Evolutionary conservation across 2,797 vertebrate genomes (phyloP).

Genomic region (Delichon dasypus): DNA sequence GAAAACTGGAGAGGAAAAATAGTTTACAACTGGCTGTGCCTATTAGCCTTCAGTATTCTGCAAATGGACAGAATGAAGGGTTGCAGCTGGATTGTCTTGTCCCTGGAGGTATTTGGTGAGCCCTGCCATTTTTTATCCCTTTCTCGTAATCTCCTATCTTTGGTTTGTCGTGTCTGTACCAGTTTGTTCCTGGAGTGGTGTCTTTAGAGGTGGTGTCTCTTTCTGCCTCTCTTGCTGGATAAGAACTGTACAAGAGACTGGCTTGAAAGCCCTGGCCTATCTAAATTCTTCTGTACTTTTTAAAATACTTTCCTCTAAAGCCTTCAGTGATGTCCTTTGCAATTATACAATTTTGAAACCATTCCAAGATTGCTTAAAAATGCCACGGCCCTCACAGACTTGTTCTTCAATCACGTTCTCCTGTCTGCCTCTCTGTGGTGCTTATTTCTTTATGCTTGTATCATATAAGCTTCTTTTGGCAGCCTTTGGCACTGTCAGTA

Average conservation of each 20-base stretch:
- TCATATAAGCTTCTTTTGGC: background rate
- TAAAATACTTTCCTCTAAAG: background rate
- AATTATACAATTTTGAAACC: background rate
- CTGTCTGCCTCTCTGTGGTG: background rate
- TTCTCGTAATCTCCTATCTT: background rate
- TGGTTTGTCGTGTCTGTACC: background rate
- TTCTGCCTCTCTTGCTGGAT: background rate
- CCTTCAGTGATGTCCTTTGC: background rate
- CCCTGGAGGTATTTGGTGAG: background rate
- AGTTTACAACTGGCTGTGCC: background rate
- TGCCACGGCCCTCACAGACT: background rate
- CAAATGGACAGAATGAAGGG: background rate
- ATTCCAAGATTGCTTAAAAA: background rate
- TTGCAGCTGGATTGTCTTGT: background rate
- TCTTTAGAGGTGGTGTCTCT: background rate
- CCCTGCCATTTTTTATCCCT: background rate
- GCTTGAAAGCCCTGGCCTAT: background rate
- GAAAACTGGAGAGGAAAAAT: background rate
- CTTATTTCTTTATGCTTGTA: background rate
- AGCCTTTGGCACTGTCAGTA: background rate
- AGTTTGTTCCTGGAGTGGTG: background rate
- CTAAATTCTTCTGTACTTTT: background rate
- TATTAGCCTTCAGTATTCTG: background rate
- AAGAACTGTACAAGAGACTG: background rate
- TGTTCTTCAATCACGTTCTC: background rate